Base-by-base conservation (phyloP, 2,888 invertebrate genomes). In the Catocala nupta region DNA sequence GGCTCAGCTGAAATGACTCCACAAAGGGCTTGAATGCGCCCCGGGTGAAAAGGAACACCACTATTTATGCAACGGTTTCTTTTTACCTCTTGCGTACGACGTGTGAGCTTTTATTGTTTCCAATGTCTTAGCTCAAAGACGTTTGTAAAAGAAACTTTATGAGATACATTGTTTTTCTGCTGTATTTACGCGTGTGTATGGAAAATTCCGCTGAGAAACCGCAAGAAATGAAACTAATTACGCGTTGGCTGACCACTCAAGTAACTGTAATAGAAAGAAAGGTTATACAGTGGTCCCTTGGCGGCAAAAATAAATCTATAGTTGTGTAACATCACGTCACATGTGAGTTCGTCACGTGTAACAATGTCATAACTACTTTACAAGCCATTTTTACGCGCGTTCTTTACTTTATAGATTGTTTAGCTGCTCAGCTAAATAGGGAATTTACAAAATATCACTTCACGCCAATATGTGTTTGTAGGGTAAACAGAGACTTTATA, bases 1-100 rank as follows among this genome's bases (percentile, higher is more conserved):
- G 81, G 80, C 85, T 83, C 77, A 75, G 79, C 87, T 87, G 77
- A 85, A 87, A 86, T 81, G 81, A 85, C 83, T 85, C 79, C 77
- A 87, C 87, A 88, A 89, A 90, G 86, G 75, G 76, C 78, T 61
- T 87, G 86, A 87, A 86, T 85, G 80, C 82, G 88, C 88, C 87
- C 67, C 81, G 81, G 84, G 89, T 87, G 78, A 86, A 89, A 89
- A 83, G 85, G 76, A 84, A 85, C 86, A 84, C 79, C 80, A 73
- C 81, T 81, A 78, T 86, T 85, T 81, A 79, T 80, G 77, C 78
- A 79, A 77, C 70, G 73, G 71, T 77, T 80, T 77, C 72, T 76
- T 82, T 76, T 71, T 70, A 70, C 73, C 64, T 70, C 55, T 62
- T 51, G 55, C 55, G 51, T 56, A 47, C 49, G 48, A 68, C 61